phyloP scores from a whole-genome alignment of 2,113 vertebrate species.

The Urocitellus parryii region DNA sequence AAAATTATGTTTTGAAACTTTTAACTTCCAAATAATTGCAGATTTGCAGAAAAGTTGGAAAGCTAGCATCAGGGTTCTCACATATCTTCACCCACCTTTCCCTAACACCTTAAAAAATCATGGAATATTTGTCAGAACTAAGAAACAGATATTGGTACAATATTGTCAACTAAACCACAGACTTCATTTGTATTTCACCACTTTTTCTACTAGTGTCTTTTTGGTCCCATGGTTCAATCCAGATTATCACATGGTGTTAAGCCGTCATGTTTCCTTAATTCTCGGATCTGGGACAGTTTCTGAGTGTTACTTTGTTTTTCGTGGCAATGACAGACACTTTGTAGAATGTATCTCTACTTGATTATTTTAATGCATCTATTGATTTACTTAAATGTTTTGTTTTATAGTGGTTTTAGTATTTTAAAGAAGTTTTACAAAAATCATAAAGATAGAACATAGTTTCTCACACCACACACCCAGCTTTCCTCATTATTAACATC shows the following conservation, averaged over 20 bases:
- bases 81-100: neutral
- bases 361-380: neutral
- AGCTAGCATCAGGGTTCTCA: neutral
- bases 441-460: neutral
- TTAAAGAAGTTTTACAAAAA: neutral
- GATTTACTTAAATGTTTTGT: constrained; percentile 1
- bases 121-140: neutral
- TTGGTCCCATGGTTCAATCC: neutral
- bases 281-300: neutral
- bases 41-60: constrained; percentile 7
- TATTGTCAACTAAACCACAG: neutral
- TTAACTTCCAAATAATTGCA: constrained; percentile 29
- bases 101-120: neutral
- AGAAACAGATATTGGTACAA: neutral
- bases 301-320: constrained; percentile 20
- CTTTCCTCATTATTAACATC: neutral
- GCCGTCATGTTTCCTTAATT: neutral
- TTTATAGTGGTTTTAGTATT: neutral
- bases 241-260: neutral
- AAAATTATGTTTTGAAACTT: neutral
- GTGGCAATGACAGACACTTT: neutral
- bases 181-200: neutral
- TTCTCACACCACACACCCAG: neutral
- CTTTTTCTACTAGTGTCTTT: neutral
- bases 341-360: neutral